Evolutionary conservation across 2,113 vertebrate genomes (phyloP), one percentile per base, ranked within the genome.

Genomic region (Spheniscus mendiculus): DNA sequence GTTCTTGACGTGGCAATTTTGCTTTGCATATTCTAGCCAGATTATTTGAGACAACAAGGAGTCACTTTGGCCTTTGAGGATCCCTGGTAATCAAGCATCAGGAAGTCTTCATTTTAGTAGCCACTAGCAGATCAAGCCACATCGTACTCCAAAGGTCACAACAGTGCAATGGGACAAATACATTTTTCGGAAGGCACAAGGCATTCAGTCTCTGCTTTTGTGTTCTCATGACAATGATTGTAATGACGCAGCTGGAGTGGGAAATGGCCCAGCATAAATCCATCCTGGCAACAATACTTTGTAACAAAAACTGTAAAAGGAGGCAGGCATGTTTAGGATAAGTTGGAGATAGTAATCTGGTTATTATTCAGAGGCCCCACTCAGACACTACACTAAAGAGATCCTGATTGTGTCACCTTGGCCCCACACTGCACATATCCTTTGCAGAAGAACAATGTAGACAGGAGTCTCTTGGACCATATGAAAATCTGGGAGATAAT

Each of bases 241-340:
- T 86, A 93, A 77, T 96, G 96, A 97, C 89, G 95, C 95, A 96
- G 97, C 93, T 95, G 94, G 97, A 96, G 89, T 96, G 96, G 97
- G 96, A 97, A 97, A 95, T 96, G 96, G 96, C 91, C 95, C 93
- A 94, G 95, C 95, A 96, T 97, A 97, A 97, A 97, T 96, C 95
- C 89, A 94, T 95, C 96, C 93, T 93, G 94, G 93, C 87, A 85
- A 97, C 97, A 97, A 96, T 96, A 80, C 93, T n/a, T 12, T 58
- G 82, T 72, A 94, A 96, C 82, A 90, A 93, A 88, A 96, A 85
- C 87, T 90, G 79, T 90, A 86, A 86, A 93, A 95, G 79, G 78
- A 96, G 93, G 95, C 93, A 88, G 94, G 82, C 93, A 83, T 96
- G 97, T 97, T 97, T 96, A 96, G 95, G 91, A 49, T 94, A 97